Base-by-base conservation (phyloP, 2,888 invertebrate genomes). In the Linyphia triangularis region DNA sequence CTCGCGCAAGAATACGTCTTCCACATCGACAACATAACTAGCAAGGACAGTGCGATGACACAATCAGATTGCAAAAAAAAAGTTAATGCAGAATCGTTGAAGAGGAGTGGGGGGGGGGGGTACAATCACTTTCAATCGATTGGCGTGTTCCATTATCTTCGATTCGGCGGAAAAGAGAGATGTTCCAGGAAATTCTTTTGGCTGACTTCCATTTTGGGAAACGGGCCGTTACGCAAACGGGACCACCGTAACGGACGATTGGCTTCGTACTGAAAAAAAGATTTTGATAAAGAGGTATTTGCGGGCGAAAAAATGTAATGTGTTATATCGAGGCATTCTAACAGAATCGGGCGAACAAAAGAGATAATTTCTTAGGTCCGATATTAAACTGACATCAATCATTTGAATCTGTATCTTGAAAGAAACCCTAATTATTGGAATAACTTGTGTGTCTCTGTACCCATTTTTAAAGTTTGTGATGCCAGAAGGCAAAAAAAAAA, bases 101-200 rank as follows among this genome's bases (percentile, higher is more conserved):
- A 5, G 5, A 51, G 51, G 13, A n/a, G 51, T 16, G 16, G n/a
- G 51, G n/a, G n/a, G 13, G 16, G n/a, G 1, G 1, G 51, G 51
- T 13, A n/a, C 51, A 51, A 51, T 51, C 51, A 51, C 51, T 51
- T 51, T 51, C 51, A 51, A 82, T 82, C 82, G 82, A 82, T 82
- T 72, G 82, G 63, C 28, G 40, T 63, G 72, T 82, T 65, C 82
- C 82, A 82, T 82, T 82, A 82, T 82, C 72, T 72, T 33, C 43
- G 72, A 82, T 82, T 61, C 69, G 30, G 40, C 59, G 59, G 28
- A 61, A 69, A 40, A 72, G 73, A 73, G 63, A 83, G 43, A 73
- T 28, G 30, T 57, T 33, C 37, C 19, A 16, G 28, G 19, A 82
- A 72, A 33, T 40, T 69, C 72, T 37, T 61, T 82, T 82, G 82